Evolutionary conservation across 1,140 invertebrate species (phyloP).

Genomic region (Caenorhabditis inopinata): DNA sequence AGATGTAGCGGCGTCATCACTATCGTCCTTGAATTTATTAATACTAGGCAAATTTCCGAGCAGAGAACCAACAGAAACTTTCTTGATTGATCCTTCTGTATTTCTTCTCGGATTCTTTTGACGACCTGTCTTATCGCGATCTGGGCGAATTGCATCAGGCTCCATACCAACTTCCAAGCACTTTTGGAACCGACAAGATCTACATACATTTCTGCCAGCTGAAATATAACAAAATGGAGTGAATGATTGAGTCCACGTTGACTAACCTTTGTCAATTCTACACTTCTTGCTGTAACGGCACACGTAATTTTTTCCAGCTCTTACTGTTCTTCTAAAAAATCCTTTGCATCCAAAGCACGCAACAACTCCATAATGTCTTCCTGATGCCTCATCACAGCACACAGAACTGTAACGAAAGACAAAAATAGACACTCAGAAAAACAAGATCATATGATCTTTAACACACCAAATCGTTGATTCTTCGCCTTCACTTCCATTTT

Average conservation of each 20-base stretch:
- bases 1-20: constrained; percentile 30
- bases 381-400: constrained; percentile 69
- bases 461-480: constrained; percentile 42
- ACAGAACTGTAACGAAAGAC: constrained; percentile 66
- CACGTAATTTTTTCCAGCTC: constrained; percentile 61
- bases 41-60: constrained; percentile 44
- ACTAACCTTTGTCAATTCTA: constrained; percentile 61
- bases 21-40: constrained; percentile 18
- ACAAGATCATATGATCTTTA: background rate
- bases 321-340: constrained; percentile 65
- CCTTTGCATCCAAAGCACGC: constrained; percentile 71
- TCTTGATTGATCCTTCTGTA: constrained; percentile 34
- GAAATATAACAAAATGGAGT: constrained; percentile 36
- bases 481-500: background rate
- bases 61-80: constrained; percentile 38
- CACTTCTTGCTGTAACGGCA: constrained; percentile 63
- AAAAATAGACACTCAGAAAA: background rate
- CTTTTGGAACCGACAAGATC: constrained; percentile 70
- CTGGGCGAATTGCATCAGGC: constrained; percentile 66
- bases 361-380: constrained; percentile 70
- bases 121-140: constrained; percentile 63
- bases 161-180: constrained; percentile 72
- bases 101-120: constrained; percentile 62
- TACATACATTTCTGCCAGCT: constrained; percentile 70
- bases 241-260: background rate